Evolutionary conservation across 2,113 vertebrate genomes (phyloP).

Genomic region (Cochlearius cochlearius): DNA sequence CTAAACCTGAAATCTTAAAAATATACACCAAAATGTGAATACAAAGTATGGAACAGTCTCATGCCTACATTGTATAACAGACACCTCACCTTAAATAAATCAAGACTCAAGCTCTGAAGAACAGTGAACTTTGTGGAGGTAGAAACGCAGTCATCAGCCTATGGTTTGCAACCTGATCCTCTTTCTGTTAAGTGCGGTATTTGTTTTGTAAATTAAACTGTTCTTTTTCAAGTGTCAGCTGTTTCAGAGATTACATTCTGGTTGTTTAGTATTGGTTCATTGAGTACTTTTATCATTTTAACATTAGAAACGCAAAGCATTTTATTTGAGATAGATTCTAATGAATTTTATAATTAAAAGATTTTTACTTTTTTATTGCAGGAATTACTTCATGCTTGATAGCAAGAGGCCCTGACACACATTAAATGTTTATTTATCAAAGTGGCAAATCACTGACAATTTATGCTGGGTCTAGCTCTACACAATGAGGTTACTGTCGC

Average conservation of each 20-base stretch:
- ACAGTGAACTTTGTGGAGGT: not conserved
- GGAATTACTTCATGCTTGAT: not conserved
- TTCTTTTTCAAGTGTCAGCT: not conserved
- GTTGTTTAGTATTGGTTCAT: conserved; percentile 20
- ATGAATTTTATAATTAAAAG: not conserved
- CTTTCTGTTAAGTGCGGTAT: not conserved
- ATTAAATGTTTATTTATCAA: conserved; percentile 6
- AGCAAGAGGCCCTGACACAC: not conserved
- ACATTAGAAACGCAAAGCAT: not conserved
- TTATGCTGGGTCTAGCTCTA: not conserved
- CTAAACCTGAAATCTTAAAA: not conserved
- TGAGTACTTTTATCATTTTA: not conserved
- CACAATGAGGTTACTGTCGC: not conserved
- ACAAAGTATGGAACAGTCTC: not conserved
- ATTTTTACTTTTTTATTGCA: not conserved
- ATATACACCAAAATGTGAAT: not conserved
- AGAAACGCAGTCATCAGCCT: not conserved
- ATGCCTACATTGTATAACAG: not conserved
- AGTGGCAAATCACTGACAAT: not conserved
- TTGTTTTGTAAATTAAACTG: not conserved
- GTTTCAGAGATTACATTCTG: not conserved
- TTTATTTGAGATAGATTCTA: not conserved
- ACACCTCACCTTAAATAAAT: not conserved
- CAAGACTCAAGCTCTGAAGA: not conserved
- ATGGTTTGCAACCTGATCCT: not conserved